A percentile compares a stretch with the other conserved stretches of the same genome.
phyloP scores from a whole-genome alignment of 2,113 vertebrate genomes.

The Halichoerus grypus region DNA sequence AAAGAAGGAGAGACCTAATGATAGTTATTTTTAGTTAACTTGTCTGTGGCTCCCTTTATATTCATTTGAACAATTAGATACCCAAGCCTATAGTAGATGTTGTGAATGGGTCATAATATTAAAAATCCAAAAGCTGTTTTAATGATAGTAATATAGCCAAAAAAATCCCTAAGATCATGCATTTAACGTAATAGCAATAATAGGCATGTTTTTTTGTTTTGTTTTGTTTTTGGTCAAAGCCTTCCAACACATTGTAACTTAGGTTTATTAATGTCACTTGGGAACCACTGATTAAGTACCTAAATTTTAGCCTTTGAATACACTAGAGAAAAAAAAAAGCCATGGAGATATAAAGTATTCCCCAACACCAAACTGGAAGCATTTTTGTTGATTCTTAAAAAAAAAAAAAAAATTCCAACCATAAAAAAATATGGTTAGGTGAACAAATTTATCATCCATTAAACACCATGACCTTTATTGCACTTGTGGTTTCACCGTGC shows the following conservation, averaged over 20 bases:
- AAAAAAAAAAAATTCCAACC: accelerated
- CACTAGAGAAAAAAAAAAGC: neutral
- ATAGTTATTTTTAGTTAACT: neutral
- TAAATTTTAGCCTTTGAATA: slow-evolving; percentile 36
- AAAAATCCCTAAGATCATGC: slow-evolving; percentile 40
- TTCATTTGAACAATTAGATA: neutral
- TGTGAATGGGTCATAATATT: neutral
- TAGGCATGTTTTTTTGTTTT: neutral
- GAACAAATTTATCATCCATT: neutral
- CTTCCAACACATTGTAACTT: slow-evolving; percentile 61
- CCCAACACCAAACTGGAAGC: neutral
- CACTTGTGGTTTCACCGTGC: neutral
- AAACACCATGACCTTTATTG: neutral
- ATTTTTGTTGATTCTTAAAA: neutral
- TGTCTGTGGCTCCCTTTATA: neutral
- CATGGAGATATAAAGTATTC: neutral
- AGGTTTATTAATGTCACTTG: slow-evolving; percentile 15
- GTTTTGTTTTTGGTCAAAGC: slow-evolving; percentile 69
- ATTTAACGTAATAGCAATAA: slow-evolving; percentile 46
- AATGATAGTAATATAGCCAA: slow-evolving; percentile 14
- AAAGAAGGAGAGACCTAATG: accelerated
- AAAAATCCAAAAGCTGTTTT: slow-evolving; percentile 53
- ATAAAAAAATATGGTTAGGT: neutral
- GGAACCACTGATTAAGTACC: slow-evolving; percentile 22
- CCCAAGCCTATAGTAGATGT: neutral